Base-by-base conservation (phyloP, 2,797 vertebrate genomes). In the Takifugu ocellatus region DNA sequence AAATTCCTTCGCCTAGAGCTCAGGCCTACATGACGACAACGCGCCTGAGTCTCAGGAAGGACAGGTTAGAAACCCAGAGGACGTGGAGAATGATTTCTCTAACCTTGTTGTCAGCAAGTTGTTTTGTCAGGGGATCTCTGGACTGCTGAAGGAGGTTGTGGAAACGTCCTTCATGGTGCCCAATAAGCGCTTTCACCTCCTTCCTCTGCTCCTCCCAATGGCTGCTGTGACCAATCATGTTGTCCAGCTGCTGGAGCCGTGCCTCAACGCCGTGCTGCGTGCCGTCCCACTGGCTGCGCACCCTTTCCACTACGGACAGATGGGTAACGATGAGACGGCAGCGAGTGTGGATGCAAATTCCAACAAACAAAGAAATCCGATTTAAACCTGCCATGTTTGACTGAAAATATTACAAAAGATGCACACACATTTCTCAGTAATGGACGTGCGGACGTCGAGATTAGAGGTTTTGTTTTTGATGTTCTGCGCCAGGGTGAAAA, bases 401-500 rank as follows among this genome's bases (percentile, higher is more conserved):
- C 3, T 39, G 36, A 14, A 39, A 39, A 33, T 33, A 33, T 33
- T 33, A 3, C 9, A 39, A 29, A 39, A 39, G 36, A 39, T 39
- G n/a, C 24, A 61, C 84, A 1, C 75, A 98, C 96, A 44, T 88
- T 97, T 98, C 84, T 98, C 97, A 36, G 95, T 96, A 54, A 98
- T 98, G 55, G 93, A 94, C 49, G 94, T 94, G 63, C 96, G 94
- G 33, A 98, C 79, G 1, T 97, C 96, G 51, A 93, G 87, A 84
- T 95, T 94, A 9, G 96, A 98, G 9, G 96, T 94, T 87, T 99
- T 99, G 81, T 99, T 98, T 88, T 98, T 99, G 86, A 96, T 92
- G 88, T 98, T 98, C 77, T 98, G 96, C 51, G 97, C 96, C 88
- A 97, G 74, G 0, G 93, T 99, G 56, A 98, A 98, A 78, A 98